Evolutionary conservation across 2,113 vertebrate genomes (phyloP).

Genomic region (Pycnonotus jocosus): DNA sequence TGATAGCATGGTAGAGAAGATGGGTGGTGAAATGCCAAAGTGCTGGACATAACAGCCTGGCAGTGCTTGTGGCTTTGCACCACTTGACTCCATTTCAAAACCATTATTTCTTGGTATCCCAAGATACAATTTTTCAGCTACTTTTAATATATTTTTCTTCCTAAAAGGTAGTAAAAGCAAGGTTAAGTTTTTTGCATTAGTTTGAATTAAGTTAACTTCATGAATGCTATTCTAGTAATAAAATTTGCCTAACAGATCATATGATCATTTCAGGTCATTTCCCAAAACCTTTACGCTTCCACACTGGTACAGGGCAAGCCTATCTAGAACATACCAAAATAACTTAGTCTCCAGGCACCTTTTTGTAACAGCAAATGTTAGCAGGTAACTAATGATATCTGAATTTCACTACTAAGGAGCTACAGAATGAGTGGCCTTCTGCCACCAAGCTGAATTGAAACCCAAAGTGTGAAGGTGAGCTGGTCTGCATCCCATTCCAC

Average conservation of each 20-base stretch:
- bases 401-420: background rate
- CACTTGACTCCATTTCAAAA: accelerated
- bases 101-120: background rate
- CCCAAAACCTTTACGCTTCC: background rate
- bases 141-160: background rate
- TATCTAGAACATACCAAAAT: background rate
- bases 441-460: background rate
- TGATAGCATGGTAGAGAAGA: accelerated
- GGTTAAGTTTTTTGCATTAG: background rate
- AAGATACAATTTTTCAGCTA: background rate
- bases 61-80: background rate
- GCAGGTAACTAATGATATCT: background rate
- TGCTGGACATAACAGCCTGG: background rate
- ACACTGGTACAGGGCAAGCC: accelerated
- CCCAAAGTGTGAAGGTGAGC: background rate
- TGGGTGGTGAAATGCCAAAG: accelerated
- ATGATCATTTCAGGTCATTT: background rate
- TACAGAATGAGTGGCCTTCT: background rate
- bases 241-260: background rate
- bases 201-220: background rate
- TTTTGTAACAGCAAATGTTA: background rate
- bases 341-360: background rate
- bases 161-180: background rate
- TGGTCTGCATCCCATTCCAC: background rate
- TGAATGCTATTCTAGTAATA: background rate